These are phyloP conservation scores for Trichonephila clavipes DNA, from an alignment of 1,140 invertebrate species.

Conservation along the genomic window DNA sequence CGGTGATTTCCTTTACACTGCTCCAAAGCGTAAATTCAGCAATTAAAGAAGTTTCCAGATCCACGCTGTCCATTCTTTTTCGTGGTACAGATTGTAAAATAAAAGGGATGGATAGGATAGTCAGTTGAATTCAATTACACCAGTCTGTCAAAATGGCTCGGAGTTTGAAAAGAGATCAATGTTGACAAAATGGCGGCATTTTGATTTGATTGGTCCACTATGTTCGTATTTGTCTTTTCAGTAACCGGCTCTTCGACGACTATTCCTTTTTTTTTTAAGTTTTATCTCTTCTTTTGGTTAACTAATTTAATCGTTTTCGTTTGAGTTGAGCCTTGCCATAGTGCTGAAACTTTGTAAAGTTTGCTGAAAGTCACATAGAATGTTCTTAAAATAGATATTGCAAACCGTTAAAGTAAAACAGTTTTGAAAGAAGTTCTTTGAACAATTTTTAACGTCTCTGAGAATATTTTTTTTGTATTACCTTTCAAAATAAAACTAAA, in stretches of 20 bases:
- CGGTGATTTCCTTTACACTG: not conserved
- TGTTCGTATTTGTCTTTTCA: not conserved
- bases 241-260: not conserved
- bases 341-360: too few species aligned
- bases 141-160: not conserved
- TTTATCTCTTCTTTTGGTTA: too few species aligned
- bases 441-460: too few species aligned
- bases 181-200: not conserved
- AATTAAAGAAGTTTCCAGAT: constrained; percentile 20
- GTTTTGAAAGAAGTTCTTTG: too few species aligned
- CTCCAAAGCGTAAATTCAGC: constrained; percentile 3
- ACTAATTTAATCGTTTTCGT: too few species aligned
- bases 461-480: too few species aligned
- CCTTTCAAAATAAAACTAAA: too few species aligned
- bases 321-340: too few species aligned
- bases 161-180: not conserved
- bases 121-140: not conserved
- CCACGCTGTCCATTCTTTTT: not conserved
- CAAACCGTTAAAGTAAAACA: too few species aligned
- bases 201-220: not conserved
- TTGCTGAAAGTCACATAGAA: too few species aligned
- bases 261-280: too few species aligned
- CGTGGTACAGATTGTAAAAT: not conserved
- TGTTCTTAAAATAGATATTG: too few species aligned
- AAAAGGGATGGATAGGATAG: not conserved